Base-by-base conservation (phyloP, 2,797 vertebrate species). In the Phoxinus dragarum region DNA sequence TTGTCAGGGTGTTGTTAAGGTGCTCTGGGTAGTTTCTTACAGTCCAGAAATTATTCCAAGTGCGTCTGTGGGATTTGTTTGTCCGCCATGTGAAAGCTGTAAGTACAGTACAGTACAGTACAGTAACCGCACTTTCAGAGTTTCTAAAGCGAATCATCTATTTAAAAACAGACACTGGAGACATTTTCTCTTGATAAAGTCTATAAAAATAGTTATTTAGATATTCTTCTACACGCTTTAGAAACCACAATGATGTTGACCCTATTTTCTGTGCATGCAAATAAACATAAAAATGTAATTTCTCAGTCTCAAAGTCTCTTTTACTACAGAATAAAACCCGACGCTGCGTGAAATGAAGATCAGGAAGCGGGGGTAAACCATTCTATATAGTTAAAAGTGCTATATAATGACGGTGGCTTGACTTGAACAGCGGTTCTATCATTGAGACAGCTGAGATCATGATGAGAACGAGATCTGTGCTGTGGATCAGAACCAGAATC, bases 401-500 rank as follows among this genome's bases (percentile, higher is more conserved):
- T 49, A 49, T 49, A 49, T 49, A 49, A 49, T 5, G 47, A 49
- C 16, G 12, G 44, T 49, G 47, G 1, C 14, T 49, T 4, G 47
- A 49, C 14, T 49, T 16, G 16, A 16, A 47, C 44, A 16, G 47
- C n/a, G 61, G 49, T 34, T 49, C 69, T 34, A 34, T 66, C 49
- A 67, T 54, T 61, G 52, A 52, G 72, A 86, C 47, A 36, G 31
- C 34, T 27, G 67, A 79, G 86, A 77, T 84, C 59, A 19, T 71
- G 82, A 82, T 85, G 76, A 86, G 86, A 88, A 69, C 16, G 79
- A 80, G 75, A 79, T 40, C 17, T 52, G 72, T 73, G 44, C 42
- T 31, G 54, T 4, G 8, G 23, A 59, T 23, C 44, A 52, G 72
- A 52, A 21, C 16, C 31, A 52, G 8, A 74, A 52, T 5, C 42